Base-by-base conservation (phyloP, 2,113 vertebrate species). In the Panthera tigris region DNA sequence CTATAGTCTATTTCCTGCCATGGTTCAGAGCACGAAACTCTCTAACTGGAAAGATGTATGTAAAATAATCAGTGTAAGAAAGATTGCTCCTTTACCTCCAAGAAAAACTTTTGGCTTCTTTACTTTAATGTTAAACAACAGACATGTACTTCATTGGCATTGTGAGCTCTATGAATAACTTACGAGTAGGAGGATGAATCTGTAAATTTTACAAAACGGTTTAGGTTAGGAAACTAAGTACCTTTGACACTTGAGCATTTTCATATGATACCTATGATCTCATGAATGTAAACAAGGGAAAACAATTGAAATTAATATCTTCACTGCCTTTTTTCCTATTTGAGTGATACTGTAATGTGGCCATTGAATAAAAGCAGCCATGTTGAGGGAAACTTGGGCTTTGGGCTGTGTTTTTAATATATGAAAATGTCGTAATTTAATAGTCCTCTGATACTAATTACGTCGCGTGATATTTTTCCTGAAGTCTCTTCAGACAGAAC, bases 371-470 rank as follows among this genome's bases (percentile, higher is more conserved):
- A 88, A 94, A 88, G 92, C 82, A 86, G 23, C 82, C 66, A 84
- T 61, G 63, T 5, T 73, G 61, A 97, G 19, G 68, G 52, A 55
- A 90, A 92, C 65, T 74, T 95, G 48, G 50, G 48, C 78, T 95
- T 81, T 23, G 29, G 71, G 66, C 55, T 91, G n/a, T 50, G 4
- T 63, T 97, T 92, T 97, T 94, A 97, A 92, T 89, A 82, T 80
- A 97, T 91, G 66, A 39, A 93, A 95, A 97, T 89, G 90, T 90
- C 9, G 2, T 82, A 92, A 96, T 92, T 95, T 96, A 96, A 91
- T 89, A 87, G 80, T 89, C 33, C 31, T 90, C 39, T 94, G 66
- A 84, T 94, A 92, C 76, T 98, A 98, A 97, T 97, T 97, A 95
- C 71, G 15, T 95, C 71, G 73, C 13, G 6, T 88, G 25, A 90